Evolutionary conservation across 2,113 vertebrate species (phyloP).

Genomic region (Phasianus colchicus): DNA sequence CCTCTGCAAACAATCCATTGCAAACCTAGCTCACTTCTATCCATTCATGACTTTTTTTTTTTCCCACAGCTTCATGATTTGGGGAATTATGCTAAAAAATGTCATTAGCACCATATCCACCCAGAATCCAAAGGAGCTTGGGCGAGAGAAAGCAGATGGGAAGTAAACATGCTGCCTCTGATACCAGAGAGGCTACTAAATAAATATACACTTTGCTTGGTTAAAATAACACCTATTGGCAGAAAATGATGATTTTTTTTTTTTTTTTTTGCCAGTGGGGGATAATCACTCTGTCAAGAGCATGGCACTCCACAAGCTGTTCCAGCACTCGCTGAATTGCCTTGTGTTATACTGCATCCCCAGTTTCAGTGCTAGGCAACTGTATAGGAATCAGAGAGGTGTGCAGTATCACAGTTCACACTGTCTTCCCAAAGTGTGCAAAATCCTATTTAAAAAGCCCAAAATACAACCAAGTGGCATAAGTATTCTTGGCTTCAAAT

Average conservation of each 20-base stretch:
- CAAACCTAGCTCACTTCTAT: not conserved
- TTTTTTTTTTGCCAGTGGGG: not conserved
- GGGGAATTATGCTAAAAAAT: not conserved
- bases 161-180: rapidly evolving
- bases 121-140: not conserved
- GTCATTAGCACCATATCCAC: not conserved
- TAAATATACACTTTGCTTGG: not conserved
- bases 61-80: not conserved
- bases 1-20: not conserved
- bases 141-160: not conserved
- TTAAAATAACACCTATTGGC: slow-evolving; percentile 13
- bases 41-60: not conserved
- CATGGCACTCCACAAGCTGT: not conserved
- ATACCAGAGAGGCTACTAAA: not conserved
- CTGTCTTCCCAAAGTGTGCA: not conserved
- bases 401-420: rapidly evolving
- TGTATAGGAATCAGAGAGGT: not conserved
- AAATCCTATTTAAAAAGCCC: not conserved
- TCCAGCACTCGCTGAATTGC: not conserved
- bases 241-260: not conserved
- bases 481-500: not conserved
- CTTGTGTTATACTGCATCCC: not conserved
- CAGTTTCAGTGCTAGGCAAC: not conserved
- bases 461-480: not conserved
- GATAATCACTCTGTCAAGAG: not conserved